Percentiles rank a stretch among this genome's conserved stretches.
These are phyloP conservation scores for Bubo blakistoni DNA, from an alignment of 2,113 vertebrate genomes.

Conservation along the genomic window DNA sequence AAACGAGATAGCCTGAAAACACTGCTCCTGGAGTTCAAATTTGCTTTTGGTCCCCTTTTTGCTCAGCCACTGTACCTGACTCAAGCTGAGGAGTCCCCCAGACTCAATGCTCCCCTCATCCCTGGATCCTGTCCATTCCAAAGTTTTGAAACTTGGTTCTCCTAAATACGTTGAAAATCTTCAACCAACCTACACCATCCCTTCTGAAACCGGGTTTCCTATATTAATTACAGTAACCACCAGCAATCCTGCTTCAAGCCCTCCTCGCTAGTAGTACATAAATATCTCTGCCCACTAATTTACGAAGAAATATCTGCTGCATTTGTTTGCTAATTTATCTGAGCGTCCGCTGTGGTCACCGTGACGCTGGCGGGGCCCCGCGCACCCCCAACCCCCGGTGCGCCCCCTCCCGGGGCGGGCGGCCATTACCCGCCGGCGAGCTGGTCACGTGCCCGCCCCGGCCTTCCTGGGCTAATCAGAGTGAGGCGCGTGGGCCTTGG, in stretches of 20 bases:
- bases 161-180: neutral
- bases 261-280: neutral
- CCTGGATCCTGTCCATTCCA: neutral
- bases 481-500: neutral
- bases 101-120: neutral
- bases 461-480: neutral
- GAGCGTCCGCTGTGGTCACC: neutral
- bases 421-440: accelerated
- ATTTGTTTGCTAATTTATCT: accelerated
- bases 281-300: neutral
- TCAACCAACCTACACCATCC: neutral
- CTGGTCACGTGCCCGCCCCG: accelerated
- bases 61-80: neutral
- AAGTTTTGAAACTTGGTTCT: neutral
- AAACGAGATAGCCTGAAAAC: neutral
- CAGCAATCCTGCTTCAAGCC: neutral
- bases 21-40: neutral
- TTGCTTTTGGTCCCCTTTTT: neutral
- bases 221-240: neutral
- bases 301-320: neutral
- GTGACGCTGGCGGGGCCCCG: neutral
- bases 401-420: too few relatives aligned
- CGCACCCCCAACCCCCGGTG: accelerated
- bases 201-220: neutral
- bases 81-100: neutral